Conservation (phyloP, 2,888 invertebrate species). For the Ophion costatus region DNA sequence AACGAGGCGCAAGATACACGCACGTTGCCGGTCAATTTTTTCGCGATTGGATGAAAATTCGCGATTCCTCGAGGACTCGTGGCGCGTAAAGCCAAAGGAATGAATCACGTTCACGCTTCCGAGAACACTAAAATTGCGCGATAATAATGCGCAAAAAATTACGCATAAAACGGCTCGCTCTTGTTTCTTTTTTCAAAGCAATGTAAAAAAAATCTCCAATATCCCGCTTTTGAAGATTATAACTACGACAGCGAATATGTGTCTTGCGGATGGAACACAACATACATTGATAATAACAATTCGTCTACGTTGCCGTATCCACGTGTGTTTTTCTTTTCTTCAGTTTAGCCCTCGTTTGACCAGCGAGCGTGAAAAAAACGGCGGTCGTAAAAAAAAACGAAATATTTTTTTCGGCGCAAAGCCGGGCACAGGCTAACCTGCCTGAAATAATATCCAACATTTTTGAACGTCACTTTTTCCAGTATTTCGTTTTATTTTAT, state of each 20-base stretch:
- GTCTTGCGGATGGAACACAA: background rate
- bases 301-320: background rate
- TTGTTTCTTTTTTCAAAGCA: background rate
- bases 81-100: background rate
- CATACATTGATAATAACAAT: background rate
- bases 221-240: too few relatives aligned
- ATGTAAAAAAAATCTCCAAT: background rate
- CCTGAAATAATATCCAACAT: constrained; percentile 42
- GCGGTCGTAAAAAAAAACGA: constrained; percentile 23
- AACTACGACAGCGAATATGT: background rate
- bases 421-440: constrained; percentile 15
- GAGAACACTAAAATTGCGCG: background rate
- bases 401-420: constrained; percentile 23
- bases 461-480: constrained; percentile 40
- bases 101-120: background rate
- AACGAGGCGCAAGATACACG: background rate
- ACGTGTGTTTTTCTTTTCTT: constrained; percentile 27
- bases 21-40: background rate
- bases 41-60: background rate
- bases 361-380: constrained; percentile 32
- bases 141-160: background rate
- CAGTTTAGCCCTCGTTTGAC: constrained; percentile 37
- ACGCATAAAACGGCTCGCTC: background rate
- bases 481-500: constrained; percentile 46
- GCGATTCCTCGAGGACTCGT: background rate